phyloP scores from a whole-genome alignment of 2,113 vertebrate species.

The Austrofundulus limnaeus region DNA sequence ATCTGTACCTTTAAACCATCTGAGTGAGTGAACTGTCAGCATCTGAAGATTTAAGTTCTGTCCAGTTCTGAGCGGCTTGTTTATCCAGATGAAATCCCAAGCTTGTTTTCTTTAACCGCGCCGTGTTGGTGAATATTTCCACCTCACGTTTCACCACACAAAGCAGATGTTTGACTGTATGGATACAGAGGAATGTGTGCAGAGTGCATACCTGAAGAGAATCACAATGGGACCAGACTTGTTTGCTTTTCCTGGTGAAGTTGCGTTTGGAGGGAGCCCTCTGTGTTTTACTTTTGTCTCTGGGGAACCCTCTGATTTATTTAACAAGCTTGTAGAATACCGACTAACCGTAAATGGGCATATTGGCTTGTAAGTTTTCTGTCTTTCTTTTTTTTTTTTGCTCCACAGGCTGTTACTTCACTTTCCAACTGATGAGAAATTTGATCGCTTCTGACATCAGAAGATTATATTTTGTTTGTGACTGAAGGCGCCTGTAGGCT shows the following conservation, averaged over 20 bases:
- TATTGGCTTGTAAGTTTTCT: slow-evolving; percentile 39
- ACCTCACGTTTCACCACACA: slow-evolving; percentile 5
- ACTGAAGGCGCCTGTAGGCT: not conserved
- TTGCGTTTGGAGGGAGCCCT: slow-evolving; percentile 66
- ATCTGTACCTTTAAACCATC: not conserved
- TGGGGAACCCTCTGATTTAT: slow-evolving; percentile 75
- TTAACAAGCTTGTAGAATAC: slow-evolving; percentile 68
- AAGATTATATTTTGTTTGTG: slow-evolving; percentile 12
- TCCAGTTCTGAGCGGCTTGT: not conserved
- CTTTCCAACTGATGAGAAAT: slow-evolving; percentile 51
- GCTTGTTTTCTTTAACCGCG: not conserved
- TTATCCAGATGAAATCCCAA: slow-evolving; percentile 8
- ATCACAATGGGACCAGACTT: slow-evolving; percentile 56
- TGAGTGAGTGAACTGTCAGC: not conserved
- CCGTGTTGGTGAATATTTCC: not conserved
- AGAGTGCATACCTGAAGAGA: slow-evolving; percentile 35
- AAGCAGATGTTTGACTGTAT: not conserved
- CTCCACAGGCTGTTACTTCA: slow-evolving; percentile 34
- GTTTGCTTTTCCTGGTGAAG: slow-evolving; percentile 70
- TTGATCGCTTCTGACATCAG: slow-evolving; percentile 22
- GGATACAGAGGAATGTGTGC: not conserved
- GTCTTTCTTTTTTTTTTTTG: slow-evolving; percentile 44
- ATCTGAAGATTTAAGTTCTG: not conserved
- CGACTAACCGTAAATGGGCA: slow-evolving; percentile 80
- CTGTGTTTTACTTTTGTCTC: slow-evolving; percentile 75